A percentile compares a stretch with the other conserved stretches of the same genome.
These are phyloP conservation scores for Poecilia gillii DNA, from an alignment of 2,797 vertebrate species.

Conservation along the genomic window DNA sequence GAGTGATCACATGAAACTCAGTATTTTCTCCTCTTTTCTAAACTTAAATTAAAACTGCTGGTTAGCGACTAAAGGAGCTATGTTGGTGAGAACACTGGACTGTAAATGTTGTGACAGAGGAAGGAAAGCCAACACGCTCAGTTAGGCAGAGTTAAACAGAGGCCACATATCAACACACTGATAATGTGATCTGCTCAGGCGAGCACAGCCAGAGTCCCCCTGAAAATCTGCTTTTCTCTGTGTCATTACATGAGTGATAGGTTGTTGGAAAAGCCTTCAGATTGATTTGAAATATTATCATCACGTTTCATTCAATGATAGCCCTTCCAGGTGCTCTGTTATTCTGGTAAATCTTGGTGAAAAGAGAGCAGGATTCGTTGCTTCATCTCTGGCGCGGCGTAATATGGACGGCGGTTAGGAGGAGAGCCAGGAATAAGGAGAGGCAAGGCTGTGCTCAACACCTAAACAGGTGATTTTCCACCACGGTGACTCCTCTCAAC, in stretches of 20 bases:
- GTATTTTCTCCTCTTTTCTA: constrained; percentile 6
- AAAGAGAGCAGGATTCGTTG: constrained; percentile 59
- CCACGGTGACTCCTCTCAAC: constrained; percentile 81
- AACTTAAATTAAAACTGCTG: constrained; percentile 20
- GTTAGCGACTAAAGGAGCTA: constrained; percentile 4
- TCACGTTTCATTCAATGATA: constrained; percentile 69
- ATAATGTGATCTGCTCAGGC: constrained; percentile 62
- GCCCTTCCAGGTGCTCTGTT: constrained; percentile 65
- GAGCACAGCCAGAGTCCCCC: constrained; percentile 51
- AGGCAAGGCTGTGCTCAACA: constrained; percentile 76
- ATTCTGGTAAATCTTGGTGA: constrained; percentile 68
- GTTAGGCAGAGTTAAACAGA: constrained; percentile 57
- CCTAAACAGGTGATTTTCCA: constrained; percentile 86
- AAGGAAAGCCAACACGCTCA: constrained; percentile 50
- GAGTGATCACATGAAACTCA: constrained; percentile 2
- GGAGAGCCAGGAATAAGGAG: constrained; percentile 65
- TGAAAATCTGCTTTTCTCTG: constrained; percentile 50
- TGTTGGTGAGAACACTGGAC: constrained; percentile 26
- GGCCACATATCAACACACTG: constrained; percentile 57
- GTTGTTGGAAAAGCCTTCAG: constrained; percentile 56
- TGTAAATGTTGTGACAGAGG: constrained; percentile 35
- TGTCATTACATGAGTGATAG: constrained; percentile 64
- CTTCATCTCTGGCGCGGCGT: constrained; percentile 45
- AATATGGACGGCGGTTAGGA: constrained; percentile 68
- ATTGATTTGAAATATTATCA: constrained; percentile 71